phyloP scores from a whole-genome alignment of 1,140 invertebrate genomes.

The Drosophila elegans region DNA sequence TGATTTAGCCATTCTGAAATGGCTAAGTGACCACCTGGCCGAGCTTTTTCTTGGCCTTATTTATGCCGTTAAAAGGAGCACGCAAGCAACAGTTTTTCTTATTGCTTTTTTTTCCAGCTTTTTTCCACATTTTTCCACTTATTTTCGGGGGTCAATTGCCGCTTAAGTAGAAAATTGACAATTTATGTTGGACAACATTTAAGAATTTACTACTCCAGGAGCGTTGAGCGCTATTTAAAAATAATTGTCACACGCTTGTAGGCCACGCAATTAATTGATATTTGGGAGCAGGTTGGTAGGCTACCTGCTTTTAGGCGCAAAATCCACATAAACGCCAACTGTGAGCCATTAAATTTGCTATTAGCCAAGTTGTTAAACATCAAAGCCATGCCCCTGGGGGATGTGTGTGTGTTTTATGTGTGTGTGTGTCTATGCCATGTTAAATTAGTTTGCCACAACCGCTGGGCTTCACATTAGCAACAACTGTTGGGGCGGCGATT shows the following conservation, averaged over 20 bases:
- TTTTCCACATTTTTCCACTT: constrained; percentile 6
- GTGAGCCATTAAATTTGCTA: constrained; percentile 44
- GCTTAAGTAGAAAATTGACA: constrained; percentile 26
- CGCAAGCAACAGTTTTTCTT: constrained; percentile 43
- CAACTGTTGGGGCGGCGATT: constrained; percentile 24
- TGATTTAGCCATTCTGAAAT: constrained; percentile 33
- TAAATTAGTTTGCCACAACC: constrained; percentile 39
- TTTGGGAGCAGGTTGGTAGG: constrained; percentile 4
- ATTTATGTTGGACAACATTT: constrained; percentile 35
- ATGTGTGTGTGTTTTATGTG: constrained; percentile 1
- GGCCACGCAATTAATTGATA: constrained; percentile 41
- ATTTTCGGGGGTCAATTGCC: constrained; percentile 53
- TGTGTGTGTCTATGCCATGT: constrained; percentile 8
- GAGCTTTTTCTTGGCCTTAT: constrained; percentile 23
- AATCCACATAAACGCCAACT: constrained; percentile 43
- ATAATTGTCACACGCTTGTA: constrained; percentile 49
- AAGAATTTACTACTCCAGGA: neutral
- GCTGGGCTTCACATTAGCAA: constrained; percentile 19
- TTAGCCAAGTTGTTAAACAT: constrained; percentile 59
- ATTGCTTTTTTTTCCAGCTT: neutral
- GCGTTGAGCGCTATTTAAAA: constrained; percentile 28
- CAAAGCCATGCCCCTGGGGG: constrained; percentile 33
- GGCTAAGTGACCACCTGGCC: constrained; percentile 51
- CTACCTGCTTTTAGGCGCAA: constrained; percentile 22
- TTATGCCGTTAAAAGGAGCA: constrained; percentile 39